phyloP scores from a whole-genome alignment of 2,888 invertebrate genomes.

The Cataglyphis altisquamis region DNA sequence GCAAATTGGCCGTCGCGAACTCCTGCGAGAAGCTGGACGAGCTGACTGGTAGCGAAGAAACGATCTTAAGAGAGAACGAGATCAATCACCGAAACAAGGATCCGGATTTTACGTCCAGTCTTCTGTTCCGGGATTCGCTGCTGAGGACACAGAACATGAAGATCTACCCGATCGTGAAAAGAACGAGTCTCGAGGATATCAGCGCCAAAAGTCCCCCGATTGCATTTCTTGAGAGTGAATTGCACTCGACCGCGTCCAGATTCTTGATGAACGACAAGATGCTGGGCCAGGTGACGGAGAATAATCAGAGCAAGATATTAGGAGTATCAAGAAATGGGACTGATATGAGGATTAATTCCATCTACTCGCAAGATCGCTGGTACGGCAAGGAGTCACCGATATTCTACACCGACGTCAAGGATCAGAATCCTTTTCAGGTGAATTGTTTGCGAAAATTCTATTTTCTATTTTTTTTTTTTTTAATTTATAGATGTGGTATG shows the following conservation, averaged over 20 bases:
- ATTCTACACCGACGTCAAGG: constrained; percentile 81
- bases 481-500: neutral
- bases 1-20: constrained; percentile 52
- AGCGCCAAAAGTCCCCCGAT: constrained; percentile 30
- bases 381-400: constrained; percentile 79
- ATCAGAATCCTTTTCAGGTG: constrained; percentile 82
- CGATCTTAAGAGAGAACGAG: constrained; percentile 33
- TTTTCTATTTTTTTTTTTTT: neutral
- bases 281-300: constrained; percentile 71
- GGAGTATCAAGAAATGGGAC: constrained; percentile 74
- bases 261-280: constrained; percentile 75
- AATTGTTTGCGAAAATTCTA: constrained; percentile 47
- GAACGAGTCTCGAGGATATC: constrained; percentile 58
- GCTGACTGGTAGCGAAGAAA: neutral
- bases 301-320: constrained; percentile 77
- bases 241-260: constrained; percentile 52
- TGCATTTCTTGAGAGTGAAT: constrained; percentile 74
- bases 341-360: constrained; percentile 84
- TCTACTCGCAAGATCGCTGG: constrained; percentile 85
- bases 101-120: constrained; percentile 30
- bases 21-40: constrained; percentile 14
- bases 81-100: constrained; percentile 13
- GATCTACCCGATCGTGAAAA: constrained; percentile 29
- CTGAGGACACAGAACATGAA: constrained; percentile 46
- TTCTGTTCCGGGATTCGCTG: constrained; percentile 34